Conservation (phyloP, 2,888 invertebrate species). For the Thymelicus sylvestris region DNA sequence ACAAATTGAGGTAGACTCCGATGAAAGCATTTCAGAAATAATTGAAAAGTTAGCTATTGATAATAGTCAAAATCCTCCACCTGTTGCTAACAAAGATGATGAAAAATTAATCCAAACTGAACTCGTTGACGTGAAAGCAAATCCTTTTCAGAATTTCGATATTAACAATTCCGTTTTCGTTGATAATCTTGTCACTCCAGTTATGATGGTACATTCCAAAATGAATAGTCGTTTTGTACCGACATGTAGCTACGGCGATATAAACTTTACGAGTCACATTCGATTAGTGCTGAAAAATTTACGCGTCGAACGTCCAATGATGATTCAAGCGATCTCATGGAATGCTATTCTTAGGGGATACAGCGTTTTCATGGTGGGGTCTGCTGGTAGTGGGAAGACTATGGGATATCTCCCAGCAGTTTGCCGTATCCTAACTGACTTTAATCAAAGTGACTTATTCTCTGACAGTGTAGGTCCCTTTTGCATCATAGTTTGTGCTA, state of each 20-base stretch:
- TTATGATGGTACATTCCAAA: slow-evolving; percentile 75
- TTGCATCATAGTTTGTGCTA: slow-evolving; percentile 87
- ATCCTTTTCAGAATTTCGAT: slow-evolving; percentile 71
- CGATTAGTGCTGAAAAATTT: slow-evolving; percentile 61
- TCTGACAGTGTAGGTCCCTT: slow-evolving; percentile 84
- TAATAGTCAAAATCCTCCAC: slow-evolving; percentile 40
- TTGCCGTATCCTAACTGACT: slow-evolving; percentile 83
- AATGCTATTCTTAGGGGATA: slow-evolving; percentile 87
- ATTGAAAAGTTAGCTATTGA: slow-evolving; percentile 50
- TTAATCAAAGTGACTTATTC: slow-evolving; percentile 48
- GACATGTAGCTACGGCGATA: slow-evolving; percentile 56
- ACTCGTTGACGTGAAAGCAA: slow-evolving; percentile 51
- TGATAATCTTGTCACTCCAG: slow-evolving; percentile 69
- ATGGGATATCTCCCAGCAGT: slow-evolving; percentile 88
- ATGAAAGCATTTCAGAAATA: slow-evolving; percentile 52
- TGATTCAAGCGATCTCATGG: slow-evolving; percentile 89
- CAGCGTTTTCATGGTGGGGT: slow-evolving; percentile 87
- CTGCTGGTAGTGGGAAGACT: slow-evolving; percentile 87
- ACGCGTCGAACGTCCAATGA: slow-evolving; percentile 69
- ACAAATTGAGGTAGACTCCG: slow-evolving; percentile 47
- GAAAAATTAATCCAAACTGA: slow-evolving; percentile 26
- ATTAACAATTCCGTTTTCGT: slow-evolving; percentile 68
- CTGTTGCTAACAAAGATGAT: slow-evolving; percentile 29
- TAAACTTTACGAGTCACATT: slow-evolving; percentile 65
- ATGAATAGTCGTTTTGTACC: slow-evolving; percentile 63